Conservation (phyloP, 2,888 invertebrate genomes). For the Nomada hirtipes region DNA sequence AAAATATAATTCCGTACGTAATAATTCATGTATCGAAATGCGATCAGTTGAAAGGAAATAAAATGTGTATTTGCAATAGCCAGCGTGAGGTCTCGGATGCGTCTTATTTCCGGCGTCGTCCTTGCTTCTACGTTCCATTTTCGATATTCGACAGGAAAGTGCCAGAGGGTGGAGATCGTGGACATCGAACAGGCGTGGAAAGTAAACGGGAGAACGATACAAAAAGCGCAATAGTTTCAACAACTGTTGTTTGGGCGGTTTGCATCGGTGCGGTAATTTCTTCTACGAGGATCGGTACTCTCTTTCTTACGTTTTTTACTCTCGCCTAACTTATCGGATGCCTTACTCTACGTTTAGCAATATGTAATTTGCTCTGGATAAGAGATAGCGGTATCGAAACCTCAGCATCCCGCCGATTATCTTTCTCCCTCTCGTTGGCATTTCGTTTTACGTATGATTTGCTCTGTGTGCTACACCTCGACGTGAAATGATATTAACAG, state of each 20-base stretch:
- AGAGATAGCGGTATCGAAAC: slow-evolving; percentile 66
- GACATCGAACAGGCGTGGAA: slow-evolving; percentile 57
- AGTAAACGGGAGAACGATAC: slow-evolving; percentile 67
- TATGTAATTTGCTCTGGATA: slow-evolving; percentile 77
- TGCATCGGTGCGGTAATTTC: slow-evolving; percentile 75
- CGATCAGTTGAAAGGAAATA: background rate
- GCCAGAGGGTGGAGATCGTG: slow-evolving; percentile 40
- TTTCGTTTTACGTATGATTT: background rate
- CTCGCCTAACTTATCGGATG: slow-evolving; percentile 79
- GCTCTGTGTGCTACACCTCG: background rate
- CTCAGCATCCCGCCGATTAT: slow-evolving; percentile 57
- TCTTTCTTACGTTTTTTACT: slow-evolving; percentile 72
- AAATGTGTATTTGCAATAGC: slow-evolving; percentile 10
- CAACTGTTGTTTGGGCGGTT: slow-evolving; percentile 77
- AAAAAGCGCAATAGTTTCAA: slow-evolving; percentile 77
- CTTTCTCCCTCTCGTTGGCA: background rate
- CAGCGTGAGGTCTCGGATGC: background rate
- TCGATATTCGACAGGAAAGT: slow-evolving; percentile 29
- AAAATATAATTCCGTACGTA: background rate
- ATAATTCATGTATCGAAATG: background rate
- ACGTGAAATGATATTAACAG: background rate
- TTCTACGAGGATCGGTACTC: slow-evolving; percentile 79
- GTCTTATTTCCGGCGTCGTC: slow-evolving; percentile 18
- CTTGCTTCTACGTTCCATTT: slow-evolving; percentile 59
- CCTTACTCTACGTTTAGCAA: slow-evolving; percentile 81